Base-by-base conservation (phyloP, 2,888 invertebrate genomes). In the Standfussiana lucernea region DNA sequence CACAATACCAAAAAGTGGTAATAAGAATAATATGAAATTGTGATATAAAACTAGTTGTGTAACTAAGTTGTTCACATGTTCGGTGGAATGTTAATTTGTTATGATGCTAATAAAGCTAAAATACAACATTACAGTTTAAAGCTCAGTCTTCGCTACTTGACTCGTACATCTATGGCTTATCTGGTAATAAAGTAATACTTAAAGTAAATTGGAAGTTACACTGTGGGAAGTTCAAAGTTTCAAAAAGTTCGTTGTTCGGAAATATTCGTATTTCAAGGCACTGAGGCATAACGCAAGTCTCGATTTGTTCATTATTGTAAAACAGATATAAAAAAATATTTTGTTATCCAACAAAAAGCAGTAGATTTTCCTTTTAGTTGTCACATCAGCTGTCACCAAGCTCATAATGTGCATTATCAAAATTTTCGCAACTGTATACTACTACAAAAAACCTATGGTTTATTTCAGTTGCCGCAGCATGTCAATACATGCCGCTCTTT, bases 401-500 rank as follows among this genome's bases (percentile, higher is more conserved):
- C 35, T 35, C 68, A n/a, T 10, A 40, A 24, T 28, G 42, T 45
- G 53, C 6, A 1, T 40, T 79, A 61, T 35, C n/a, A 32, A 53
- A 13, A 45, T 66, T 35, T 15, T 79, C 28, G 8, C 24, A 76
- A 45, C 65, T 62, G 32, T 62, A 47, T 40, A 53, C 32, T 21
- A 47, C 24, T 32, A 37, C 28, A 18, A 37, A 42, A 32, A 45
- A 68, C 1, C 21, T 18, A n/a, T 13, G 5, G 15, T 13, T 28
- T 35, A 18, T 68, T 72, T 87, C 90, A 96, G 74, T 96, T 96
- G 11, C 97, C 97, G 89, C 97, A 97, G 81, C 97, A 97, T 37
- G 96, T 96, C 3, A 96, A 87, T 2, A 96, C 95, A 86, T 93
- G 88, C 21, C 95, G 91, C 82, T 97, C 97, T 77, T 91, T 95